phyloP scores from a whole-genome alignment of 1,140 invertebrate genomes.

The Zaprionus kolodkinae region DNA sequence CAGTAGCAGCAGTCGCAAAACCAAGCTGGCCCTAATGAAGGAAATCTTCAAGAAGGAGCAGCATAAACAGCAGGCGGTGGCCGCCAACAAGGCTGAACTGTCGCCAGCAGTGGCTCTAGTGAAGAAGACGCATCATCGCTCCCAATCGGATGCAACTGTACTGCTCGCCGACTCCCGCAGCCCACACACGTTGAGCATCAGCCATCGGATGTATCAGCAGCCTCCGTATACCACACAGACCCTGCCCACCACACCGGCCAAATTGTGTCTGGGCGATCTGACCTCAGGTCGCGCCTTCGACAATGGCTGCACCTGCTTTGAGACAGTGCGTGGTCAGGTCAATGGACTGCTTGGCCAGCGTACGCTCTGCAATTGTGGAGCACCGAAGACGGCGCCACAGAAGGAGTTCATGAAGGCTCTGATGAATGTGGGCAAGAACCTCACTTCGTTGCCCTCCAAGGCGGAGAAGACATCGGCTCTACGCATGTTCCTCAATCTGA shows the following conservation, averaged over 20 bases:
- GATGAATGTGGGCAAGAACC: conserved; percentile 95
- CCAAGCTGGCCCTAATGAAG: conserved; percentile 84
- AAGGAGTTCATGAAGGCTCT: conserved; percentile 94
- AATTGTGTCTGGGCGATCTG: conserved; percentile 94
- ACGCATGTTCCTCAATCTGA: conserved; percentile 94
- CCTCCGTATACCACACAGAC: conserved; percentile 76
- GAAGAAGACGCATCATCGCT: conserved; percentile 88
- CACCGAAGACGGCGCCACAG: conserved; percentile 92
- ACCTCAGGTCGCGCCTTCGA: conserved; percentile 97
- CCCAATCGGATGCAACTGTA: conserved; percentile 94
- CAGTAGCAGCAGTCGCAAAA: conserved; percentile 62
- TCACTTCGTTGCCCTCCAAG: conserved; percentile 96
- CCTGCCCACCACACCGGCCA: conserved; percentile 84
- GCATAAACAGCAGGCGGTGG: conserved; percentile 56
- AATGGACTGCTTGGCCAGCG: conserved; percentile 90
- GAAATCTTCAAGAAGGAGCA: conserved; percentile 78
- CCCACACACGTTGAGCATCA: conserved; percentile 71
- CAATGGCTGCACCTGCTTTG: conserved; percentile 95
- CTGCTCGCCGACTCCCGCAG: conserved; percentile 81
- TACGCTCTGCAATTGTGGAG: conserved; percentile 90
- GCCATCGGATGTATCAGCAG: conserved; percentile 84
- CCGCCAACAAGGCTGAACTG: conserved; percentile 28
- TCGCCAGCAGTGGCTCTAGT: conserved; percentile 45
- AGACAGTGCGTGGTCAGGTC: conserved; percentile 87
- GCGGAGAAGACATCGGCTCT: conserved; percentile 96